A percentile compares a stretch with the other conserved stretches of the same genome.
phyloP scores from a whole-genome alignment of 2,113 vertebrate genomes.

The Eolophus roseicapilla region DNA sequence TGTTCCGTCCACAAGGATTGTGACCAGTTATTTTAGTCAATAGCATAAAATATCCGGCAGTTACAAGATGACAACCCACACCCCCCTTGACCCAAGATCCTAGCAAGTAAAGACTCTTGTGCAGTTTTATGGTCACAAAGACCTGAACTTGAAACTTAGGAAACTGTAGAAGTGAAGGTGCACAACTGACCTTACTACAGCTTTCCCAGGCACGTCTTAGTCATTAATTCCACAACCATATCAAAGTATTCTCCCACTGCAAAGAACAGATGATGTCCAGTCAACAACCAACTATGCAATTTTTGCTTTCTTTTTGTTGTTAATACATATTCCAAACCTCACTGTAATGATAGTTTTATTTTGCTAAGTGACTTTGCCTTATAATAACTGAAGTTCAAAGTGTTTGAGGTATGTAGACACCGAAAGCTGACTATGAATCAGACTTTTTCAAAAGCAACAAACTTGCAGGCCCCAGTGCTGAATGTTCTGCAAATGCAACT shows the following conservation, averaged over 20 bases:
- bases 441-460: neutral
- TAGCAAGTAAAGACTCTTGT: neutral
- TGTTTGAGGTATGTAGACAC: neutral
- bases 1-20: neutral
- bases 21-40: neutral
- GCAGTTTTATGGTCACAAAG: neutral
- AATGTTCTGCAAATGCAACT: neutral
- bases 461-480: neutral
- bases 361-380: neutral
- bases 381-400: neutral
- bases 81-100: neutral
- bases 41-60: neutral
- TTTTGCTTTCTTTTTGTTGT: neutral
- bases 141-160: neutral
- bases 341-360: neutral
- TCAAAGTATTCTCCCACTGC: neutral
- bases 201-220: neutral
- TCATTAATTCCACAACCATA: neutral
- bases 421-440: neutral
- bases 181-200: neutral
- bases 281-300: neutral
- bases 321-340: neutral
- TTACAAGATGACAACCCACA: neutral
- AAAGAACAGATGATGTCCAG: neutral
- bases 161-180: neutral